These are phyloP conservation scores for Danaus chrysippus DNA, from an alignment of 2,888 invertebrate genomes.

Conservation along the genomic window DNA sequence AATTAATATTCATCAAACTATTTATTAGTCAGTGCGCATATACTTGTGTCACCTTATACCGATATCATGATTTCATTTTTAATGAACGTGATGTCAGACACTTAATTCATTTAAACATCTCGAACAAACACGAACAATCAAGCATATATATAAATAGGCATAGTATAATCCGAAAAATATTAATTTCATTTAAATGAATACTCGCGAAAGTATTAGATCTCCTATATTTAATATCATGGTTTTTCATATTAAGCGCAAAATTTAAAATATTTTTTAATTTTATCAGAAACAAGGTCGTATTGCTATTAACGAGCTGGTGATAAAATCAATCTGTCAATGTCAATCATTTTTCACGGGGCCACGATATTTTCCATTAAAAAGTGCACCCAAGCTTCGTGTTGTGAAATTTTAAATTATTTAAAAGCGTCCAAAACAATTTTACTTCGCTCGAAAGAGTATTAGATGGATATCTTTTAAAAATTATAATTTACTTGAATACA, in stretches of 20 bases:
- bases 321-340: constrained; percentile 33
- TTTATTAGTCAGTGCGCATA: constrained; percentile 16
- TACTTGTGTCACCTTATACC: constrained; percentile 6
- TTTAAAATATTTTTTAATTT: constrained; percentile 13
- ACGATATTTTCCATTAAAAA: constrained; percentile 27
- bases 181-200: no score
- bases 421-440: no score
- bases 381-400: constrained; percentile 12
- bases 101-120: background rate
- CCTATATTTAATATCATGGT: no score
- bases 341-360: constrained; percentile 28
- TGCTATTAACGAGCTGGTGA: constrained; percentile 27
- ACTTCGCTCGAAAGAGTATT: no score
- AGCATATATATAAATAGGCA: no score
- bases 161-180: no score
- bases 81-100: constrained; percentile 19
- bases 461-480: no score
- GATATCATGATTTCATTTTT: constrained; percentile 22
- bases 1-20: constrained; percentile 26
- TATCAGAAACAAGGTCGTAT: constrained; percentile 26
- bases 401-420: no score
- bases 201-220: no score
- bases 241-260: no score
- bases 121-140: no score
- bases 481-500: no score